Evolutionary conservation across 2,888 invertebrate species (phyloP).

Genomic region (Carterocephalus palaemon): DNA sequence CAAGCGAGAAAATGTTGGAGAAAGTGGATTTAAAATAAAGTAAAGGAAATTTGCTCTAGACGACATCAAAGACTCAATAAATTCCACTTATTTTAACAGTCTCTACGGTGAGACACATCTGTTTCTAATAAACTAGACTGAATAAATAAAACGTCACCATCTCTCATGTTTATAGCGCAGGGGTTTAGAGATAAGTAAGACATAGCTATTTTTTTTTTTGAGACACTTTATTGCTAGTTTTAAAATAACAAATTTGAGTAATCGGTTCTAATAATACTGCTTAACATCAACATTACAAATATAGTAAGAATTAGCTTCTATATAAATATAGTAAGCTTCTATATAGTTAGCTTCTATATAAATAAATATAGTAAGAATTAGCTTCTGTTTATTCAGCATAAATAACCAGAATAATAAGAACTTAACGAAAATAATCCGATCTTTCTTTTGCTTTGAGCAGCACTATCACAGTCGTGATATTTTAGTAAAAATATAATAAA

Average conservation of each 20-base stretch:
- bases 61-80: conserved; percentile 68
- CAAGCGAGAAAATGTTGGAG: conserved; percentile 18
- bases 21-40: conserved; percentile 47
- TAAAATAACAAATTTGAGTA: not conserved
- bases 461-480: no score
- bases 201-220: not conserved
- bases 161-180: conserved; percentile 41
- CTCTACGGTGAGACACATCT: conserved; percentile 53
- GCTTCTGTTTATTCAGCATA: no score
- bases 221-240: no score
- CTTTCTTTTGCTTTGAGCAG: no score
- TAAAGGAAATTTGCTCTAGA: conserved; percentile 54
- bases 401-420: no score
- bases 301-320: no score
- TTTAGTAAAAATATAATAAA: no score
- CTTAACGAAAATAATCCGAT: no score
- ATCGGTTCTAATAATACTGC: not conserved
- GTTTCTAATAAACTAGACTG: conserved; percentile 60
- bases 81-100: conserved; percentile 60
- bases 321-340: no score
- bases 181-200: conserved; percentile 7
- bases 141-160: conserved; percentile 47
- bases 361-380: no score
- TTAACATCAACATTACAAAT: no score
- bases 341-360: no score